A percentile compares a stretch with the other conserved stretches of the same genome.
These are phyloP conservation scores for Euthynnus affinis DNA, from an alignment of 2,797 vertebrate genomes.

Conservation along the genomic window DNA sequence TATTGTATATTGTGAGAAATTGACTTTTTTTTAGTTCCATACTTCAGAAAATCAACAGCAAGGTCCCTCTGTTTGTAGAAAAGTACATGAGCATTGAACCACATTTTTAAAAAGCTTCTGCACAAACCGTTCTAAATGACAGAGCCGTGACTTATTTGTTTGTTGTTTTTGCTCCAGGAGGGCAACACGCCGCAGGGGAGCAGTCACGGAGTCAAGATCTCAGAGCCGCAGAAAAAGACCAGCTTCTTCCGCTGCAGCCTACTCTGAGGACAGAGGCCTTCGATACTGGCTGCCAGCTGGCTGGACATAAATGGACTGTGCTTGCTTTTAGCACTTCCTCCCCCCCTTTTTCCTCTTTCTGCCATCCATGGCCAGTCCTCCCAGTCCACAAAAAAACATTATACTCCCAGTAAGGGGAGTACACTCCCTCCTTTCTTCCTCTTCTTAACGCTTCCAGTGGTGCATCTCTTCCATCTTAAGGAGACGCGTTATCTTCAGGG, in stretches of 20 bases:
- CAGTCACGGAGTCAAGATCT: constrained; percentile 96
- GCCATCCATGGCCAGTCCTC: constrained; percentile 55
- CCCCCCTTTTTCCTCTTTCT: constrained; percentile 30
- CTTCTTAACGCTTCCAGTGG: constrained; percentile 74
- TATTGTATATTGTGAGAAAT: neutral
- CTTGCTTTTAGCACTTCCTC: constrained; percentile 82
- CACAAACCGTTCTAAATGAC: neutral
- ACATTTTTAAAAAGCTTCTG: neutral
- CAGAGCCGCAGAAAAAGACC: constrained; percentile 96
- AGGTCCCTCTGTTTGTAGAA: neutral
- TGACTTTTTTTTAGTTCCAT: neutral
- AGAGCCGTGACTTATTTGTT: constrained; percentile 22
- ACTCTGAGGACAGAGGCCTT: constrained; percentile 91
- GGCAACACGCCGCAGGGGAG: constrained; percentile 94
- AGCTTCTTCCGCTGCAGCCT: constrained; percentile 97
- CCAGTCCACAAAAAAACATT: constrained; percentile 63
- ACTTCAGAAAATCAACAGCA: neutral
- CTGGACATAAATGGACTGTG: constrained; percentile 89
- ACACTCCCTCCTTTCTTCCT: constrained; percentile 60
- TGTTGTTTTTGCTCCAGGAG: constrained; percentile 87
- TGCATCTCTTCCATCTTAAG: constrained; percentile 69
- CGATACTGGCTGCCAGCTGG: constrained; percentile 62
- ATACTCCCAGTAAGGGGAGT: constrained; percentile 58
- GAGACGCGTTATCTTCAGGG: constrained; percentile 55
- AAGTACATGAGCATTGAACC: neutral